Conservation (phyloP, 2,888 invertebrate genomes). For the Paralinhomoeus sp. region DNA sequence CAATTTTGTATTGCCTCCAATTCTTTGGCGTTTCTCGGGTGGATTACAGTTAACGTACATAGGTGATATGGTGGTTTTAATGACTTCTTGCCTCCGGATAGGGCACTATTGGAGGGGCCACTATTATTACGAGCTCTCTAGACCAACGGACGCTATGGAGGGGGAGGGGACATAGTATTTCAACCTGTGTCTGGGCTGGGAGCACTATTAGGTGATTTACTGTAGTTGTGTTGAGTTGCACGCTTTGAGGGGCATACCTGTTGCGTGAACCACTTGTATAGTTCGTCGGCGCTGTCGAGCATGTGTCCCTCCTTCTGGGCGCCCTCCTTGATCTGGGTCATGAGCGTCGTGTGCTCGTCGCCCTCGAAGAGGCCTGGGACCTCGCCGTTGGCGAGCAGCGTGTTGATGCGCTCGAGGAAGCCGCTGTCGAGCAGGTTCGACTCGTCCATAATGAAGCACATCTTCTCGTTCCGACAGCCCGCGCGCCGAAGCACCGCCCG, state of each 20-base stretch:
- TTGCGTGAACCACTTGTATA: slow-evolving; percentile 98
- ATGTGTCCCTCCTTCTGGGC: slow-evolving; percentile 90
- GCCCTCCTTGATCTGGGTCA: slow-evolving; percentile 99
- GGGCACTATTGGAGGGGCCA: no score
- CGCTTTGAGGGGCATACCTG: slow-evolving; percentile 13
- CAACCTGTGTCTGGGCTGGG: no score
- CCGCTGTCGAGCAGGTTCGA: slow-evolving; percentile 90
- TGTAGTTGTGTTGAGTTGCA: no score
- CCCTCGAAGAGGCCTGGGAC: slow-evolving; percentile 39
- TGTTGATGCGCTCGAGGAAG: slow-evolving; percentile 97
- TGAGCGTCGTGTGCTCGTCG: slow-evolving; percentile 90
- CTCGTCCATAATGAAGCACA: slow-evolving; percentile 95
- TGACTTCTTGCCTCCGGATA: no score
- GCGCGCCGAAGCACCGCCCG: slow-evolving; percentile 38
- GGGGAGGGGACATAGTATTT: no score
- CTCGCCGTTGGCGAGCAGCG: slow-evolving; percentile 90
- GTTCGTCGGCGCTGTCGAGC: slow-evolving; percentile 89
- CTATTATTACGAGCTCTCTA: no score
- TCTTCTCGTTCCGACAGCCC: slow-evolving; percentile 60
- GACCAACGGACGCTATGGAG: no score
- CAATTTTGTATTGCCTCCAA: no score
- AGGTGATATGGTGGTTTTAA: no score
- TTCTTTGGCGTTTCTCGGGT: no score
- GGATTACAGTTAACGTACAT: no score
- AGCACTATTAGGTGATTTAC: no score